phyloP scores from a whole-genome alignment of 2,888 invertebrate genomes.

The Ophion obscuratus region DNA sequence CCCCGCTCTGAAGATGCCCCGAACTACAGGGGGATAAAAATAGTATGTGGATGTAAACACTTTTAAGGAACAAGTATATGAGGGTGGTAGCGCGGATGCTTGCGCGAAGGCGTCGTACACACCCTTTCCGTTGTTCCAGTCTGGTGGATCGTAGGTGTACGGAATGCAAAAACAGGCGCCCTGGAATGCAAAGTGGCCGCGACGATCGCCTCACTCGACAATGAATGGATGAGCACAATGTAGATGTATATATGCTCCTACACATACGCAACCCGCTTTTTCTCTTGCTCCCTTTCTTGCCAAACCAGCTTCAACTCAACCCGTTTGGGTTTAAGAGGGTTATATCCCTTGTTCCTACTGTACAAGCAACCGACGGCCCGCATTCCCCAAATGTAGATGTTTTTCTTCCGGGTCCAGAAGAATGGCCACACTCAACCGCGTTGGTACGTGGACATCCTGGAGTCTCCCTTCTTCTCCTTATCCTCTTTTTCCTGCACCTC shows the following conservation, averaged over 20 bases:
- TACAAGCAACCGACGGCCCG: slow-evolving; percentile 29
- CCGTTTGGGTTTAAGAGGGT: slow-evolving; percentile 6
- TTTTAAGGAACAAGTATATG: slow-evolving; percentile 52
- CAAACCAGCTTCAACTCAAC: slow-evolving; percentile 22
- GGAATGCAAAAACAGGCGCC: slow-evolving; percentile 64
- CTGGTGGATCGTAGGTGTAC: slow-evolving; percentile 55
- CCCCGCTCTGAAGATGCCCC: slow-evolving; percentile 44
- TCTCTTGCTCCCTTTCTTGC: slow-evolving; percentile 19
- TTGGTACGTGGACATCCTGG: slow-evolving; percentile 42
- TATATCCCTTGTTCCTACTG: slow-evolving; percentile 50
- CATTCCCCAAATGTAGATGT: slow-evolving; percentile 67
- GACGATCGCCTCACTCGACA: slow-evolving; percentile 61
- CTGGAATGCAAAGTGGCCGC: slow-evolving; percentile 69
- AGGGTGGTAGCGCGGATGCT: slow-evolving; percentile 15
- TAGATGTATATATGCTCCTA: slow-evolving; percentile 1
- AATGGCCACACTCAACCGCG: slow-evolving; percentile 27
- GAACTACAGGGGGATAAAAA: slow-evolving; percentile 40
- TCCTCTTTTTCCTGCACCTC: slow-evolving; percentile 4
- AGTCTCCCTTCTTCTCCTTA: slow-evolving; percentile 11
- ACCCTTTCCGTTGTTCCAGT: slow-evolving; percentile 51
- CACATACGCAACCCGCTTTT: slow-evolving; percentile 2
- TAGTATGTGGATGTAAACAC: slow-evolving; percentile 20
- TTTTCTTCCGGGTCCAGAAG: slow-evolving; percentile 64
- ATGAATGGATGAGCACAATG: slow-evolving; percentile 53
- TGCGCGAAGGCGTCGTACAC: slow-evolving; percentile 36